These are phyloP conservation scores for Monopis laevigella DNA, from an alignment of 2,888 invertebrate species.

Conservation along the genomic window DNA sequence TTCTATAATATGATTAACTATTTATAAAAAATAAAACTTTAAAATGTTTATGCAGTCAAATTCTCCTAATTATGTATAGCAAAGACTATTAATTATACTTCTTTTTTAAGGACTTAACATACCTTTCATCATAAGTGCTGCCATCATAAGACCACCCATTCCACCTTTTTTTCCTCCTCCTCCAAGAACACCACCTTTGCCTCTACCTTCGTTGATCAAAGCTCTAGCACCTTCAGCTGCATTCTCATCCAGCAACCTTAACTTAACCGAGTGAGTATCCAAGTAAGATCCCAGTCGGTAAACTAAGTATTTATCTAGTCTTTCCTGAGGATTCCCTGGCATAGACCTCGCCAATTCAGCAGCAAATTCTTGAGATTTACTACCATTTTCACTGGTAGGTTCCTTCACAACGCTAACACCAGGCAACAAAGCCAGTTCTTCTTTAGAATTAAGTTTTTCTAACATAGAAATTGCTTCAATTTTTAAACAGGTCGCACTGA, in stretches of 20 bases:
- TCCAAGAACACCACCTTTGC: slow-evolving; percentile 47
- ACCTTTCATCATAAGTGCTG: slow-evolving; percentile 73
- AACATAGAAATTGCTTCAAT: slow-evolving; percentile 52
- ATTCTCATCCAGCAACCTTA: slow-evolving; percentile 73
- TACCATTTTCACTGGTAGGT: slow-evolving; percentile 47
- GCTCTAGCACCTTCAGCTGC: slow-evolving; percentile 68
- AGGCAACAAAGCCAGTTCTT: slow-evolving; percentile 44
- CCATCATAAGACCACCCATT: slow-evolving; percentile 62
- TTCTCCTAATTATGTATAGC: too few species aligned
- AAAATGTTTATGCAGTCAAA: too few species aligned
- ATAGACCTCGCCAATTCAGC: slow-evolving; percentile 78
- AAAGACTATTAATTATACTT: too few species aligned
- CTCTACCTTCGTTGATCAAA: slow-evolving; percentile 62
- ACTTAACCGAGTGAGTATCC: slow-evolving; percentile 76
- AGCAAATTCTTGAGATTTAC: slow-evolving; percentile 75
- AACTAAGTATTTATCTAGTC: slow-evolving; percentile 78
- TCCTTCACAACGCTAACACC: slow-evolving; percentile 77
- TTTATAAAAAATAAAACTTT: too few species aligned
- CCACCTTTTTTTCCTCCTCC: slow-evolving; percentile 56
- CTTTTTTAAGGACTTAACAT: too few species aligned
- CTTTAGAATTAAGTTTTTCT: slow-evolving; percentile 48
- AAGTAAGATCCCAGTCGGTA: slow-evolving; percentile 77
- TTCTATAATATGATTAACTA: too few species aligned
- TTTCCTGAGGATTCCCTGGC: slow-evolving; percentile 78
- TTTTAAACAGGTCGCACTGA: slow-evolving; percentile 51